Evolutionary conservation across 2,797 vertebrate genomes (phyloP), one percentile per base, ranked within the genome.

Genomic region (Podarcis siculus): DNA sequence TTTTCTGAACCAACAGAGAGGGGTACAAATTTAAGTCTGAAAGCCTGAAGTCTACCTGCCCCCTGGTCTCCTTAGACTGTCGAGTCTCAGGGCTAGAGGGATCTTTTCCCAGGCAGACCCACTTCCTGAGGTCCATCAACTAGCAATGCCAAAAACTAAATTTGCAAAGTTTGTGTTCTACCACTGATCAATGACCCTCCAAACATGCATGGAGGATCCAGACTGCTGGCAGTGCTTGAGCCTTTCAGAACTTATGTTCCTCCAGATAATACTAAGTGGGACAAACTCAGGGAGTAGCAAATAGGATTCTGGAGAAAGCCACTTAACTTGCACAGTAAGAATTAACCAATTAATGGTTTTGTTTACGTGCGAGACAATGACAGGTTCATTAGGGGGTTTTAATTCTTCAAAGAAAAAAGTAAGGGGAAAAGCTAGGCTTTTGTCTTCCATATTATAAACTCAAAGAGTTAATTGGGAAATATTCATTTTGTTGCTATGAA

Each of bases 401-500:
- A 90, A 79, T 86, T 79, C 85, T 80, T 89, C 92, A 85, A 90
- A 92, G 94, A 95, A 95, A 83, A 95, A 66, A 5, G 82, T 39
- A 87, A 87, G 91, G 94, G 95, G 83, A 93, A 96, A 86, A 95
- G 75, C 6, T 35, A 92, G 95, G 93, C n/a, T 93, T 88, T 42
- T 73, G 91, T 92, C 91, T 95, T 96, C 96, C 95, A 95, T 91
- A 95, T 95, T 94, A 94, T 92, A 91, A 93, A 93, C 94, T 90
- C 82, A 91, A 96, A 93, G 7, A 93, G 95, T 95, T 95, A 96
- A 95, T 94, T 95, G 95, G 95, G 95, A 96, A 89, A 95, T 94
- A 94, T 96, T 95, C 95, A 96, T 96, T 96, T 95, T 95, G 94
- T 93, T 96, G 94, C 96, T 96, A 96, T 96, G 96, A 97, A 95